Percentiles rank a stretch among this genome's conserved stretches.
Conservation (phyloP, 2,888 invertebrate species). For the Chaitophorus viminalis region DNA sequence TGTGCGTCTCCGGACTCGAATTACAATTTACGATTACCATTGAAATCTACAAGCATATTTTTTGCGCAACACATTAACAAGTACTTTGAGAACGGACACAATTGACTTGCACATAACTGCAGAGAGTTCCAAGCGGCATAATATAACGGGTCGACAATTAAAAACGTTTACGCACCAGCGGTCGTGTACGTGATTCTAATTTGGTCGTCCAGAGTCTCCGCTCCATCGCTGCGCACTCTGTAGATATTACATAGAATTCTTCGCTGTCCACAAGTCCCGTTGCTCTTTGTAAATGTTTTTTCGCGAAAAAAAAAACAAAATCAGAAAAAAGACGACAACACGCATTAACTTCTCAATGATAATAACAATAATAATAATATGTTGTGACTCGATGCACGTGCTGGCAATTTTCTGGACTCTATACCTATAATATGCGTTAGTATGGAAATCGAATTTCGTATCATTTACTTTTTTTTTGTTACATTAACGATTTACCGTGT, state of each 20-base stretch:
- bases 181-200: conserved; percentile 54
- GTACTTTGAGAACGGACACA: not conserved
- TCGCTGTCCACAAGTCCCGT: conserved; percentile 46
- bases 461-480: conserved; percentile 20
- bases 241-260: conserved; percentile 21
- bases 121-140: not conserved
- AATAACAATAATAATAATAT: conserved; percentile 20
- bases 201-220: not conserved
- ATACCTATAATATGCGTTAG: conserved; percentile 1
- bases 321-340: conserved; percentile 6
- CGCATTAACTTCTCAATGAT: conserved; percentile 15
- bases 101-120: not conserved
- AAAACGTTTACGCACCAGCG: conserved; percentile 54
- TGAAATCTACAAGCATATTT: not conserved
- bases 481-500: conserved; percentile 43
- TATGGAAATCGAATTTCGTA: conserved; percentile 43
- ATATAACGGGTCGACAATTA: conserved; percentile 55
- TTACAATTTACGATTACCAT: too few species aligned
- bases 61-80: not conserved
- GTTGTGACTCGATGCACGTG: conserved; percentile 35
- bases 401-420: conserved; percentile 38
- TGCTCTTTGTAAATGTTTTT: conserved; percentile 43
- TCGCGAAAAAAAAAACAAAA: conserved; percentile 17
- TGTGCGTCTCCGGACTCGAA: too few species aligned
- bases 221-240: not conserved